Evolutionary conservation across 2,888 invertebrate species (phyloP), one percentile per base, ranked within the genome.

Genomic region (Dolomedes plantarius): DNA sequence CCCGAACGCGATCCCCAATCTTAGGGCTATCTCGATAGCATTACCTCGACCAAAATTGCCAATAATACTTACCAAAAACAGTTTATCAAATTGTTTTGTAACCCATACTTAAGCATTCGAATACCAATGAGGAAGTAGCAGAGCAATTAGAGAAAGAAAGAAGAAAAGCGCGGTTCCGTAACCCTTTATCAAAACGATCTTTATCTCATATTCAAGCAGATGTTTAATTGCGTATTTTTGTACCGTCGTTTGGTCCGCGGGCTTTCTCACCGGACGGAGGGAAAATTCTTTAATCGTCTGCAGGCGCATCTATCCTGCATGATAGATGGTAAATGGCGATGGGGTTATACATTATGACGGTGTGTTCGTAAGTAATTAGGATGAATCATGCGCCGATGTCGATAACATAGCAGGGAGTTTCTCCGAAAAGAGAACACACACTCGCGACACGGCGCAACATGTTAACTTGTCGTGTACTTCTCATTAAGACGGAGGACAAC

Each of bases 181-280:
- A 69, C 69, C 69, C 69, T 69, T 69, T 69, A 69, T 69, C 69
- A 28, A 27, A 41, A 19, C 6, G 36, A 69, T 41, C 69, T 69
- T 19, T 41, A 41, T 41, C 28, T 68, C 36, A 36, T 67, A 32
- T 36, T 16, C 39, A 69, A 41, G 39, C 41, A 69, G 69, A 69
- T 69, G 69, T 69, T 56, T 69, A 69, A 69, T 69, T 69, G 69
- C 69, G 7, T 41, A 69, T 69, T 69, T 41, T 69, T 11, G 29
- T 36, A 36, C 36, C n/a, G 31, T 32, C 11, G 23, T 27, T 13
- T 28, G 28, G 28, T 28, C 69, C 69, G 19, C 32, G 23, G 67
- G 67, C 67, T 31, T 67, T 67, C 19, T 39, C 69, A 41, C n/a
- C 68, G 27, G 3, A 2, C 0, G 36, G 67, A 67, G 68, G 23